A percentile compares a stretch with the other conserved stretches of the same genome.
phyloP scores from a whole-genome alignment of 2,113 vertebrate species.

The Proteles cristata region DNA sequence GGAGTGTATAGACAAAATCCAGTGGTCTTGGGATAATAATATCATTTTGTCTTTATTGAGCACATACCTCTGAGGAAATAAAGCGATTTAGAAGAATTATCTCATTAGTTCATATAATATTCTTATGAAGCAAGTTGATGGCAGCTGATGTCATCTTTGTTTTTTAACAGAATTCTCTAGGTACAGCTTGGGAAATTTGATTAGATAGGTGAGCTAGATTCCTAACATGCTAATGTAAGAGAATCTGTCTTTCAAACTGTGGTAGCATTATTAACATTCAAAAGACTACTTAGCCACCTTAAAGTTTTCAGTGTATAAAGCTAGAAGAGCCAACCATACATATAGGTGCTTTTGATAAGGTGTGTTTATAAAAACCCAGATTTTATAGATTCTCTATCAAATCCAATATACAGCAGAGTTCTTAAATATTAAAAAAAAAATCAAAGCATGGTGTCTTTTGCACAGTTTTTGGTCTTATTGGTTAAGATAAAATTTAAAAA shows the following conservation, averaged over 20 bases:
- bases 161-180: constrained; percentile 57
- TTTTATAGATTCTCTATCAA: constrained; percentile 15
- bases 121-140: constrained; percentile 38
- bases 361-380: not conserved
- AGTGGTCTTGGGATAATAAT: constrained; percentile 22
- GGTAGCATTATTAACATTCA: not conserved
- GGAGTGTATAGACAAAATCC: not conserved
- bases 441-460: not conserved
- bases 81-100: constrained; percentile 69
- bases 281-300: not conserved
- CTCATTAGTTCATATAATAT: constrained; percentile 63
- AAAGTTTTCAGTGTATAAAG: not conserved
- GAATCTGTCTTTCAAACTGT: not conserved
- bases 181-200: constrained; percentile 22
- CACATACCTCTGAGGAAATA: constrained; percentile 59
- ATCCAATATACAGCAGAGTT: not conserved
- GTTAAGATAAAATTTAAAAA: not conserved
- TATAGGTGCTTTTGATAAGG: not conserved
- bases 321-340: not conserved
- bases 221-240: not conserved
- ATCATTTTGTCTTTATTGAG: constrained; percentile 41
- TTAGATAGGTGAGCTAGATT: constrained; percentile 34
- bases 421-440: not conserved
- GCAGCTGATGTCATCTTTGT: constrained; percentile 10
- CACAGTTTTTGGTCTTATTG: not conserved